Conservation (phyloP, 1,140 invertebrate genomes). For the Eurosta solidaginis region DNA sequence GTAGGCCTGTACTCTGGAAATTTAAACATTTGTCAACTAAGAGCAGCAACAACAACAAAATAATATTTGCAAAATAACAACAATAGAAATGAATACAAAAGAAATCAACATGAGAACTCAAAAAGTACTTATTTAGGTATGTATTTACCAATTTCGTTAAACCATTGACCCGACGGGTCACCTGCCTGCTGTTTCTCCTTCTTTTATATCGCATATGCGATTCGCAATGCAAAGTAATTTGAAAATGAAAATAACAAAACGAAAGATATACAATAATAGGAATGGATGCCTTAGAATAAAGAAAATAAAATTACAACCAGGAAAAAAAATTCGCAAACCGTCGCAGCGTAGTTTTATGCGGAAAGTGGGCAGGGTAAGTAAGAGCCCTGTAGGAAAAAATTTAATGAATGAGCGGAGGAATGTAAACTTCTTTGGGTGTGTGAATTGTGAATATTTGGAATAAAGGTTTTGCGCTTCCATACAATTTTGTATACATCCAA, state of each 20-base stretch:
- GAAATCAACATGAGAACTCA: neutral
- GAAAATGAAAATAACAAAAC: neutral
- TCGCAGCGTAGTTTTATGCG: too few relatives aligned
- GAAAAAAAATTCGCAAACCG: neutral
- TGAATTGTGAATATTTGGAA: too few relatives aligned
- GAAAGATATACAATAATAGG: neutral
- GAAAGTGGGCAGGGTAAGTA: too few relatives aligned
- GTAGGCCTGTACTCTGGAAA: neutral
- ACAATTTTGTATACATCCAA: too few relatives aligned
- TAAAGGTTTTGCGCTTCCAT: too few relatives aligned
- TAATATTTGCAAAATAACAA: neutral
- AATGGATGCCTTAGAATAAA: neutral
- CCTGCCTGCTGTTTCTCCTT: slow-evolving; percentile 34
- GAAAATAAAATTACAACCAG: neutral
- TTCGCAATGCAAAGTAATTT: slow-evolving; percentile 44
- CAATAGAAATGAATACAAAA: neutral
- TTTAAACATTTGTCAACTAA: neutral
- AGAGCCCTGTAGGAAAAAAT: neutral
- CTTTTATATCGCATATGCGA: slow-evolving; percentile 45
- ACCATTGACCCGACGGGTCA: slow-evolving; percentile 1
- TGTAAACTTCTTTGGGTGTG: too few relatives aligned
- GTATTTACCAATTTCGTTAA: neutral
- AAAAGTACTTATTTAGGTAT: neutral
- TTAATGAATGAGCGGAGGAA: neutral
- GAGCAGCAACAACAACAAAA: neutral